A percentile compares a stretch with the other conserved stretches of the same genome.
phyloP scores from a whole-genome alignment of 2,113 vertebrate genomes.

The Vidua chalybeata region DNA sequence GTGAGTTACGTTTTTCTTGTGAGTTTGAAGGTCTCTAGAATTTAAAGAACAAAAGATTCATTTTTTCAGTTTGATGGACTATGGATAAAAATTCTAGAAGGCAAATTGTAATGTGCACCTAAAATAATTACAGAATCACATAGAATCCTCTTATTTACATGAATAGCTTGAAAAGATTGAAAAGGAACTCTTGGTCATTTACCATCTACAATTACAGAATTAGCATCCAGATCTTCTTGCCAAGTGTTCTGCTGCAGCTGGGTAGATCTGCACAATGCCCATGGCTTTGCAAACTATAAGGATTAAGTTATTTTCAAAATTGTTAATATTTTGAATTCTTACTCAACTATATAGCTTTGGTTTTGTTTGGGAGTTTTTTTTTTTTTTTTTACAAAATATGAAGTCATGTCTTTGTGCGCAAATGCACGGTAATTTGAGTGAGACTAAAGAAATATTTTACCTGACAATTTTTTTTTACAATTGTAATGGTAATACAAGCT shows the following conservation, averaged over 20 bases:
- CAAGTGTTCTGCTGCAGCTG: slow-evolving; percentile 7
- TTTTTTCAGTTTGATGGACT: background rate
- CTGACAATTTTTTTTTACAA: background rate
- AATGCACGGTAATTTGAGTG: background rate
- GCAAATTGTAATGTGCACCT: background rate
- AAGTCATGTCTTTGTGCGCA: background rate
- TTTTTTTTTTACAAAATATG: background rate
- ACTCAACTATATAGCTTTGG: background rate
- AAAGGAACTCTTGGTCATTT: slow-evolving; percentile 16
- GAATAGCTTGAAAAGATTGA: slow-evolving; percentile 6
- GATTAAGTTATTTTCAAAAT: background rate
- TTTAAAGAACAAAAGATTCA: background rate
- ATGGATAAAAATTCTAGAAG: background rate
- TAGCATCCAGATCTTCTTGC: slow-evolving; percentile 1
- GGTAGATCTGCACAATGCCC: background rate
- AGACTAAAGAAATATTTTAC: background rate
- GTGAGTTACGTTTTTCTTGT: slow-evolving; percentile 34
- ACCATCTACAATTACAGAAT: slow-evolving; percentile 33
- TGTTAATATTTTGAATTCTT: background rate
- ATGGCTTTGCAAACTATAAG: background rate
- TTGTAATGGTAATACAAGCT: background rate
- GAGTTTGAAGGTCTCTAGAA: slow-evolving; percentile 15
- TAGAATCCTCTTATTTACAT: background rate
- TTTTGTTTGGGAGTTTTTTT: background rate
- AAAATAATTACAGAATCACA: background rate